Evolutionary conservation across 2,888 invertebrate genomes (phyloP).

Genomic region (Caenorhabditis doughertyi): DNA sequence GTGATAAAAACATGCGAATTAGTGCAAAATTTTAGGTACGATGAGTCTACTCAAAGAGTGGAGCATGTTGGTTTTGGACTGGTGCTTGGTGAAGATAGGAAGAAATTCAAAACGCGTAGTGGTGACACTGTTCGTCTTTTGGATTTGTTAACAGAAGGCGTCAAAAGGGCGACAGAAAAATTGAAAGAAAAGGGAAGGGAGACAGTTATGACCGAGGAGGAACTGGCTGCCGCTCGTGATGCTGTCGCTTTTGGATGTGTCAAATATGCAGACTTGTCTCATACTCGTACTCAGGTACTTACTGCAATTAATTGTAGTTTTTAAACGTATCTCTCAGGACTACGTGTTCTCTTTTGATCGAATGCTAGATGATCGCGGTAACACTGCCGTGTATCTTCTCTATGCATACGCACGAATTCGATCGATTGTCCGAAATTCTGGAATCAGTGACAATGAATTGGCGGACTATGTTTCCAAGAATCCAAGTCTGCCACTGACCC

Average conservation of each 20-base stretch:
- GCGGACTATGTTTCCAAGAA: conserved; percentile 86
- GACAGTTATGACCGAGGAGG: conserved; percentile 75
- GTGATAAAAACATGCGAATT: not conserved
- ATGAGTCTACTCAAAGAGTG: conserved; percentile 87
- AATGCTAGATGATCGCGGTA: conserved; percentile 99
- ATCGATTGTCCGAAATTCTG: conserved; percentile 84
- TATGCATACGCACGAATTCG: conserved; percentile 95
- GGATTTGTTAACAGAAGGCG: conserved; percentile 92
- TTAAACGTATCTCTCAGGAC: conserved; percentile 85
- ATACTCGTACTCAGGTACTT: conserved; percentile 89
- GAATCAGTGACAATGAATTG: conserved; percentile 83
- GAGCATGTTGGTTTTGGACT: conserved; percentile 97
- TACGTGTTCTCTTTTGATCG: conserved; percentile 99
- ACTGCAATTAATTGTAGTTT: no score
- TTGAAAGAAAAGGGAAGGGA: conserved; percentile 84
- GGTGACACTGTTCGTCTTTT: conserved; percentile 94
- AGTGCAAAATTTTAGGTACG: conserved; percentile 83
- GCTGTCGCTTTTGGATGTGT: conserved; percentile 98
- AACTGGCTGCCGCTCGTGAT: conserved; percentile 83
- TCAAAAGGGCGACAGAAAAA: conserved; percentile 84
- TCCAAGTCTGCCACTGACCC: conserved; percentile 86
- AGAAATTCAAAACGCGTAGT: conserved; percentile 98
- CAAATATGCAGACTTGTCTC: conserved; percentile 96
- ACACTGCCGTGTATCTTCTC: conserved; percentile 97
- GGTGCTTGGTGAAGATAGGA: conserved; percentile 96